Percentiles rank a stretch among this genome's conserved stretches.
Conservation (phyloP, 2,113 vertebrate genomes). For the Neopipo cinnamomea region DNA sequence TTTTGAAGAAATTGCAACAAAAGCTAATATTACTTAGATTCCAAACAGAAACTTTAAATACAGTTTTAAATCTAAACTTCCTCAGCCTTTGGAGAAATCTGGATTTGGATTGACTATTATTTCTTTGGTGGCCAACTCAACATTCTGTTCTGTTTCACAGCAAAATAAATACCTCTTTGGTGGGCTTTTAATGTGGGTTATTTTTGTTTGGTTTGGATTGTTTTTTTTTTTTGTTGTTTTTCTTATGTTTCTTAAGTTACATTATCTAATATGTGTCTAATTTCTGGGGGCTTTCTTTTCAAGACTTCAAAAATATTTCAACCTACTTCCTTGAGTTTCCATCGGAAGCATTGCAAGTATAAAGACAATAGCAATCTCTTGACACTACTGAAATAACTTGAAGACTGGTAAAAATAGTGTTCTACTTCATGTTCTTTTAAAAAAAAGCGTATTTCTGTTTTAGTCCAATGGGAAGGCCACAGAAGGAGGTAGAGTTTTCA, state of each 20-base stretch:
- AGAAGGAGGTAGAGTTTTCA: background rate
- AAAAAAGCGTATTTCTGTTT: background rate
- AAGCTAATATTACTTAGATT: background rate
- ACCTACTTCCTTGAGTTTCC: background rate
- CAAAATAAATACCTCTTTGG: background rate
- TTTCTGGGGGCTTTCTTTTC: background rate
- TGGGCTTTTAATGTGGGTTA: background rate
- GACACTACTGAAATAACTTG: background rate
- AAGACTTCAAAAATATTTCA: background rate
- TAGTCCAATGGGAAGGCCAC: background rate
- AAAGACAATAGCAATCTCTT: background rate
- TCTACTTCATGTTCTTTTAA: background rate
- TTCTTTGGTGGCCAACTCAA: background rate
- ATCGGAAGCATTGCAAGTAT: background rate
- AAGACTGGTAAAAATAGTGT: background rate
- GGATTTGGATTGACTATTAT: background rate
- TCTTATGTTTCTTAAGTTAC: background rate
- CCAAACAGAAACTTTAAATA: background rate
- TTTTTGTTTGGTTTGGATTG: too few relatives aligned
- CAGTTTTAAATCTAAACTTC: background rate
- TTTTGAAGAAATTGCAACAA: background rate
- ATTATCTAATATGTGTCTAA: background rate
- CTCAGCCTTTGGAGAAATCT: background rate
- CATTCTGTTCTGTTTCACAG: background rate
- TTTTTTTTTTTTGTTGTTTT: background rate